Conservation (phyloP, 2,113 vertebrate species). For the Lepisosteus oculatus region DNA sequence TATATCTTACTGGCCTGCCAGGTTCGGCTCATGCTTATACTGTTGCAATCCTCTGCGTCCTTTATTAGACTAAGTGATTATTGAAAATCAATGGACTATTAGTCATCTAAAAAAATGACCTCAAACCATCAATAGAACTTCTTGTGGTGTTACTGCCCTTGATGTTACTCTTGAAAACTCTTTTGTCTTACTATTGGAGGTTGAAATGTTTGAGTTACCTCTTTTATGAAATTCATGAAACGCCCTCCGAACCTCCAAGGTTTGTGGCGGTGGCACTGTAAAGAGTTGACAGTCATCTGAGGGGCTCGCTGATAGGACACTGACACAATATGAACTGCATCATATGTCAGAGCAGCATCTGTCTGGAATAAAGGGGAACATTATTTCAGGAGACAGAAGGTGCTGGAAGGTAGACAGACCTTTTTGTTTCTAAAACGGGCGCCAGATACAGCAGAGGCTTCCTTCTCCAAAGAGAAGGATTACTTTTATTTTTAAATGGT, state of each 20-base stretch:
- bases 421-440: too few species aligned
- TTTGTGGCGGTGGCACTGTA: constrained; percentile 97
- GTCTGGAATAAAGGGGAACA: constrained; percentile 84
- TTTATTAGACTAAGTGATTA: too few species aligned
- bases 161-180: too few species aligned
- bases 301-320: constrained; percentile 95
- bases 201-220: constrained; percentile 67
- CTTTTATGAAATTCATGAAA: constrained; percentile 97
- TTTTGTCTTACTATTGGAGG: too few species aligned
- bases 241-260: constrained; percentile 96
- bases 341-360: constrained; percentile 94
- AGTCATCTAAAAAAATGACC: too few species aligned
- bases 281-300: constrained; percentile 97
- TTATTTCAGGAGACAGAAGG: constrained; percentile 49
- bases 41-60: too few species aligned
- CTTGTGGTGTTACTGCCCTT: too few species aligned
- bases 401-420: not conserved
- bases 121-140: too few species aligned
- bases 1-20: too few species aligned
- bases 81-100: too few species aligned
- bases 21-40: too few species aligned
- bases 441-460: not conserved
- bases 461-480: not conserved
- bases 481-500: not conserved
- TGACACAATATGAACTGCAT: constrained; percentile 96